Evolutionary conservation across 2,888 invertebrate species (phyloP).

Genomic region (Steinernema scapterisci): DNA sequence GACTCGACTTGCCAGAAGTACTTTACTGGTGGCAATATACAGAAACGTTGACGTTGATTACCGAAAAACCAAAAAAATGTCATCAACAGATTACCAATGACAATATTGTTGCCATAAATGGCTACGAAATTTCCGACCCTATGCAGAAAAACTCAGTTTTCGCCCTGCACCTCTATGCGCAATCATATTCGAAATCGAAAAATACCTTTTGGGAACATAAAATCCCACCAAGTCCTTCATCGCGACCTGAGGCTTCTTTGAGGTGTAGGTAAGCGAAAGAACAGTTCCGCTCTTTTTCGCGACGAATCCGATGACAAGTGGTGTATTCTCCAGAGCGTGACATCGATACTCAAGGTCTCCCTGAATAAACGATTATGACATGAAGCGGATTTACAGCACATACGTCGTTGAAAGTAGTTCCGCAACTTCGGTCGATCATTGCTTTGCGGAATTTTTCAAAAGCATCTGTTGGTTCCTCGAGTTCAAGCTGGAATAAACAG

Average conservation of each 20-base stretch:
- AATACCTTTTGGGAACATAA: slow-evolving; percentile 27
- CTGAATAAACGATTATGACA: background rate
- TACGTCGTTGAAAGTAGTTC: slow-evolving; percentile 44
- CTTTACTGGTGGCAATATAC: no score
- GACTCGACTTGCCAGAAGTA: no score
- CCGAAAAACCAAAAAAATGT: no score
- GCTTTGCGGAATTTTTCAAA: slow-evolving; percentile 47
- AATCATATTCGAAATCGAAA: no score
- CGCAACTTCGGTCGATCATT: slow-evolving; percentile 51
- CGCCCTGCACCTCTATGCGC: no score
- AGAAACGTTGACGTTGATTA: no score
- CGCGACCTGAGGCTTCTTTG: slow-evolving; percentile 22
- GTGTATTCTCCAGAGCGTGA: slow-evolving; percentile 39
- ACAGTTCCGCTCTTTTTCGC: slow-evolving; percentile 12
- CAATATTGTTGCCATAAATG: no score
- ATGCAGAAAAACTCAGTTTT: no score
- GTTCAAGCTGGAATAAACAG: slow-evolving; percentile 54
- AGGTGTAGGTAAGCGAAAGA: slow-evolving; percentile 30
- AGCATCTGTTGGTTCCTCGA: slow-evolving; percentile 52
- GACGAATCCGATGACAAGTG: slow-evolving; percentile 43
- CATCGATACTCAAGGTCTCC: slow-evolving; percentile 37
- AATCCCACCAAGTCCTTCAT: slow-evolving; percentile 34
- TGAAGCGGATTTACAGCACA: background rate
- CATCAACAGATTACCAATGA: no score
- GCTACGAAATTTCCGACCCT: no score